Percentiles rank a stretch among this genome's conserved stretches.
phyloP scores from a whole-genome alignment of 2,888 invertebrate species.

The Pammene aurita region DNA sequence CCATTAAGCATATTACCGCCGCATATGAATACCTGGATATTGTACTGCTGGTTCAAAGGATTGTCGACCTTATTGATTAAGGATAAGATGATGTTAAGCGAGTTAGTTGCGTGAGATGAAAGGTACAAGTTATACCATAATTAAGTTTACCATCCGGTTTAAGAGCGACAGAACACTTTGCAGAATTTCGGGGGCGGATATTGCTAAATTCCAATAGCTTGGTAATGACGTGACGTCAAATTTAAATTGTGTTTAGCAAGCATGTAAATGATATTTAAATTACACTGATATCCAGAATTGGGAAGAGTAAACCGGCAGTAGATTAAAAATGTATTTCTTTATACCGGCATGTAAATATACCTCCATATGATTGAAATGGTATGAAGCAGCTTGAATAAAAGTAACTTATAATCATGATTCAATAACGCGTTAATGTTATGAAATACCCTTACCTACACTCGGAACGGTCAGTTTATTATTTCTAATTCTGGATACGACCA shows the following conservation, averaged over 20 bases:
- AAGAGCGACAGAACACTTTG: slow-evolving; percentile 37
- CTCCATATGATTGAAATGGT: no score
- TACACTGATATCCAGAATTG: no score
- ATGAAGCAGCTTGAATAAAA: no score
- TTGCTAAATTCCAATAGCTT: slow-evolving; percentile 38
- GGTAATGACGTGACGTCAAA: slow-evolving; percentile 36
- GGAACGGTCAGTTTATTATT: no score
- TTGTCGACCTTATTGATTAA: slow-evolving; percentile 2
- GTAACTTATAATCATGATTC: no score
- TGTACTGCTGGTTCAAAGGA: slow-evolving; percentile 1
- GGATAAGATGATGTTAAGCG: slow-evolving; percentile 3
- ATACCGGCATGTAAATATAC: no score
- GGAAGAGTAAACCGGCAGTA: no score
- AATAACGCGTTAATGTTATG: no score
- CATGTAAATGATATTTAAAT: slow-evolving; percentile 10
- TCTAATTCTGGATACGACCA: no score
- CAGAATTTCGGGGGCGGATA: slow-evolving; percentile 37
- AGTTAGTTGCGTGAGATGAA: slow-evolving; percentile 19
- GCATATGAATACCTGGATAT: not conserved
- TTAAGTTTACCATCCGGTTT: slow-evolving; percentile 34
- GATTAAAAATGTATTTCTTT: no score
- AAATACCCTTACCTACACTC: no score
- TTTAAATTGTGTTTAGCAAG: slow-evolving; percentile 27
- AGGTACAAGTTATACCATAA: slow-evolving; percentile 39
- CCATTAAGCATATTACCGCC: not conserved